Evolutionary conservation across 1,140 invertebrate species (phyloP), one percentile per base, ranked within the genome.

Genomic region (Philopotamus ludificatus): DNA sequence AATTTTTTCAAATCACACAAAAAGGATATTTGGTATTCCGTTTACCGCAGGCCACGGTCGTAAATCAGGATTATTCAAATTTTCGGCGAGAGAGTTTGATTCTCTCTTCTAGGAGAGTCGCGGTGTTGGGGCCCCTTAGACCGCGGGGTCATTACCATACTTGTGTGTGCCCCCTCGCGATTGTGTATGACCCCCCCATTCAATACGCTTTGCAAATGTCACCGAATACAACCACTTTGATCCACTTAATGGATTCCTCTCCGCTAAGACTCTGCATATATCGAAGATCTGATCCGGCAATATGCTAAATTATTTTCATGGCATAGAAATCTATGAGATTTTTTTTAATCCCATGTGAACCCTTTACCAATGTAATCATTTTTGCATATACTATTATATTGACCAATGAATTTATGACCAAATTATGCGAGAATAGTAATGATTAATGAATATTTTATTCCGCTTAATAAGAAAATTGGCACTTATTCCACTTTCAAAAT

Each of bases 51-150:
- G 20, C 28, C 60, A 51, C 60, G 60, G 60, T 53, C 60, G 49
- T 62, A 62, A 62, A 62, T 62, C 60, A 62, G 49, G 60, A 62
- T 62, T 62, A 62, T 62, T 62, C 60, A 62, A 62, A 62, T 62
- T n/a, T 53, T 18, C 60, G 23, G 45, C 49, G 21, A 62, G 57
- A 47, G 57, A 60, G 55, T 58, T 58, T 58, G 55, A 58, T 58
- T 58, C 55, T 58, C 55, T 41, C 39, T 39, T n/a, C n/a, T n/a
- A n/a, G n/a, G n/a, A n/a, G n/a, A n/a, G 51, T 25, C 51, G 47
- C 26, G 28, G 20, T 55, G 28, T 55, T 25, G n/a, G 50, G 9
- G n/a, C 28, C 23, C 50, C 20, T 7, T 10, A 39, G 23, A 58
- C 39, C 55, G n/a, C n/a, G n/a, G 12, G 41, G 41, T 60, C 57